These are phyloP conservation scores for Charina bottae DNA, from an alignment of 2,113 vertebrate genomes.

Conservation along the genomic window DNA sequence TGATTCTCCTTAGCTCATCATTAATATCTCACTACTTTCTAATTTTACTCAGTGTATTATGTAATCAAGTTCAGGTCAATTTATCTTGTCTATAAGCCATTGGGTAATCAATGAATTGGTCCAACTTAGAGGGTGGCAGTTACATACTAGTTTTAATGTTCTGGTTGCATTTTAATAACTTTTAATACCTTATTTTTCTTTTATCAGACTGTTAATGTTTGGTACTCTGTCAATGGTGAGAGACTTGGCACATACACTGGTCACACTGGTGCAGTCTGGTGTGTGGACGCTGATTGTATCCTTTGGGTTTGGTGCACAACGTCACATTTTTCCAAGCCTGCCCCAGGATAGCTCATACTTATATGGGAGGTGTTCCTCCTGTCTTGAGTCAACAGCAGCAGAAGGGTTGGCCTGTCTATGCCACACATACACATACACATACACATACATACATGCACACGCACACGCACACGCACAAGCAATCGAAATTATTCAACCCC, in stretches of 20 bases:
- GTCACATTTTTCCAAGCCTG: neutral
- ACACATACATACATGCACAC: too few relatives aligned
- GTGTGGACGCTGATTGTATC: slow-evolving; percentile 98
- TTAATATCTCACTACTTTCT: neutral
- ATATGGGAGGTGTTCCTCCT: neutral
- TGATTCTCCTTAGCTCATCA: neutral
- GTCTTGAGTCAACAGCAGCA: neutral
- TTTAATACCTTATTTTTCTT: neutral
- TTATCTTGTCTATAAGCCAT: neutral
- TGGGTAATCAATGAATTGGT: neutral
- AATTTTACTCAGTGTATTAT: neutral
- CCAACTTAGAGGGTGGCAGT: neutral
- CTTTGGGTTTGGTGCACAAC: slow-evolving; percentile 43
- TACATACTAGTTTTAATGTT: neutral
- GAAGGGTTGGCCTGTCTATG: neutral
- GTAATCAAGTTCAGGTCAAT: neutral
- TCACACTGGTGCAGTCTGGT: slow-evolving; percentile 97
- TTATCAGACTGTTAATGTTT: slow-evolving; percentile 87
- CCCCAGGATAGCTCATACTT: neutral
- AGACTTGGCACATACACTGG: slow-evolving; percentile 94
- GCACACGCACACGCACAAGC: too few relatives aligned
- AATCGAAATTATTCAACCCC: too few relatives aligned
- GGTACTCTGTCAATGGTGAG: slow-evolving; percentile 97
- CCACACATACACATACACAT: too few relatives aligned
- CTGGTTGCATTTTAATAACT: neutral